Evolutionary conservation across 2,113 vertebrate genomes (phyloP).

Genomic region (Ardeotis arabs): DNA sequence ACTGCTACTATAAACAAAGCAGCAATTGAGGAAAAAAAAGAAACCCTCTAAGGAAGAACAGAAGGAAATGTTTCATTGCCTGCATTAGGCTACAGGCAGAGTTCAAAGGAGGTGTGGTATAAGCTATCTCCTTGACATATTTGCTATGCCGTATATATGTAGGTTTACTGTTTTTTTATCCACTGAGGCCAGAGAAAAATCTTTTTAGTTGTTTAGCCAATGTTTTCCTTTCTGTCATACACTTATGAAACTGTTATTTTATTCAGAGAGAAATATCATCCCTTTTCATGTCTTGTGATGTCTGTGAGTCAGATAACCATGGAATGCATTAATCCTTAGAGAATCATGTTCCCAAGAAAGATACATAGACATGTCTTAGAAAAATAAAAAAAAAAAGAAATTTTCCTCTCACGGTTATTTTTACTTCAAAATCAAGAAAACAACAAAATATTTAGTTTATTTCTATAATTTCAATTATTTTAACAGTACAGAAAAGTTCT

Average conservation of each 20-base stretch:
- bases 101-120: not conserved
- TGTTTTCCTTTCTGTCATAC: not conserved
- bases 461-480: not conserved
- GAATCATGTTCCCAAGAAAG: not conserved
- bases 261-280: not conserved
- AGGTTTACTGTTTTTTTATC: not conserved
- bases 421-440: not conserved
- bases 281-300: not conserved
- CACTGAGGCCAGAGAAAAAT: not conserved
- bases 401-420: no score
- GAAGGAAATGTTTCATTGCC: not conserved
- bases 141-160: not conserved
- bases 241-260: not conserved
- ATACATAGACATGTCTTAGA: not conserved
- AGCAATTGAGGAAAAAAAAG: not conserved
- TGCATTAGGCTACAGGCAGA: not conserved
- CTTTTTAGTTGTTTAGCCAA: not conserved
- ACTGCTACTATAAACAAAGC: not conserved
- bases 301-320: not conserved
- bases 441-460: not conserved
- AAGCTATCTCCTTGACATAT: not conserved
- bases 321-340: not conserved
- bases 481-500: not conserved
- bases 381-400: no score
- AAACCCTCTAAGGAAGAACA: not conserved